Conservation (phyloP, 23 tunicate genomes). For the Corella eumyota region DNA sequence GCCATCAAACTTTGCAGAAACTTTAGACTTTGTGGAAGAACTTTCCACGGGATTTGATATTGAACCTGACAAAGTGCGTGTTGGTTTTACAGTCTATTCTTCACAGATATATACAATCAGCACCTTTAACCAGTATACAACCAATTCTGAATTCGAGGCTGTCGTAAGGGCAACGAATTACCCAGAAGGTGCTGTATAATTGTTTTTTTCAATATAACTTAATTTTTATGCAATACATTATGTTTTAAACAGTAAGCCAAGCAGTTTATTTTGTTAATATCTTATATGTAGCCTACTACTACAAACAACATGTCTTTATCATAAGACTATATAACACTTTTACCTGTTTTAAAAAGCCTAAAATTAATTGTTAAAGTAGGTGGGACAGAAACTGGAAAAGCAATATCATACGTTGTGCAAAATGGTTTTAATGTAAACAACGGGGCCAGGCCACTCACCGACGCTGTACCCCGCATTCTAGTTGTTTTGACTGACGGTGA, state of each 20-base stretch:
- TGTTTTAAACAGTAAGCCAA: too few relatives aligned
- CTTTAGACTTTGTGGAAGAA: slow-evolving; percentile 12
- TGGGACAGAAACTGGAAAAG: slow-evolving; percentile 8
- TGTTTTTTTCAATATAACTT: too few relatives aligned
- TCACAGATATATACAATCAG: not conserved
- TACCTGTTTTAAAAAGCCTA: too few relatives aligned
- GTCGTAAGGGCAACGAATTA: slow-evolving; percentile 6
- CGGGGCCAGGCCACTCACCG: slow-evolving; percentile 3
- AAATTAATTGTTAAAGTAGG: too few relatives aligned
- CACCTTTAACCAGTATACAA: slow-evolving; percentile 15
- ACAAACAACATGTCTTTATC: too few relatives aligned
- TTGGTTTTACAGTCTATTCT: slow-evolving; percentile 27
- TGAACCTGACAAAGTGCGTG: slow-evolving; percentile 15
- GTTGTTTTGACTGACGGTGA: slow-evolving; percentile 17
- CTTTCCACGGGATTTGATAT: slow-evolving; percentile 5
- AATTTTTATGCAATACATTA: too few relatives aligned
- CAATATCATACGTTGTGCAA: not conserved
- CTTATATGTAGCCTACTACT: too few relatives aligned
- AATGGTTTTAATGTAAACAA: not conserved
- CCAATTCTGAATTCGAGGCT: slow-evolving; percentile 5
- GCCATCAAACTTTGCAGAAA: slow-evolving; percentile 5
- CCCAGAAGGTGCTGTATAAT: slow-evolving; percentile 27
- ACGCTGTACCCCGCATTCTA: slow-evolving; percentile 10
- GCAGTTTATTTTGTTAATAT: too few relatives aligned
- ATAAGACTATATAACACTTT: too few relatives aligned